A percentile compares a stretch with the other conserved stretches of the same genome.
phyloP scores from a whole-genome alignment of 1,140 invertebrate genomes.

The Octopus sinensis region DNA sequence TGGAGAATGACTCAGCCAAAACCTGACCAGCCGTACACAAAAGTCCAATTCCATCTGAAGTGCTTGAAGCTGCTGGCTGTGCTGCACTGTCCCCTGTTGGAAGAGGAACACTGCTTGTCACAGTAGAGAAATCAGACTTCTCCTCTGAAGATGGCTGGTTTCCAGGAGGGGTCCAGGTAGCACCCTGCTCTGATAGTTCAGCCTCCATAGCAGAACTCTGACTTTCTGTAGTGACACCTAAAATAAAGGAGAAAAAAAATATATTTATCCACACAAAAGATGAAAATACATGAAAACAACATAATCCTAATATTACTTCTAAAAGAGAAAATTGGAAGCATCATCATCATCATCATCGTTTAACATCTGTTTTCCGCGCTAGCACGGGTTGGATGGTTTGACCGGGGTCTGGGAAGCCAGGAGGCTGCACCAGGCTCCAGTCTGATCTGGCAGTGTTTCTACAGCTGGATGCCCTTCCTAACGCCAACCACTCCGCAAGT shows the following conservation, averaged over 20 bases:
- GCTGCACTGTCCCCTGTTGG: neutral
- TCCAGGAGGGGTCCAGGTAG: neutral
- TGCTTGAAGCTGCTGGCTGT: neutral
- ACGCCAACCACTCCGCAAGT: no score
- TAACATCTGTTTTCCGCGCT: no score
- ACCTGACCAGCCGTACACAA: constrained; percentile 15
- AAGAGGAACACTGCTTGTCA: neutral
- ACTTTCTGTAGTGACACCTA: neutral
- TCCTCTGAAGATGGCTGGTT: neutral
- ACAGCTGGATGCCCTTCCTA: no score
- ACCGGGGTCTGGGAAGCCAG: no score
- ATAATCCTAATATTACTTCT: no score
- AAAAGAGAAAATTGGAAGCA: no score
- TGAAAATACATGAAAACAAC: no score
- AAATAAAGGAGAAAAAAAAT: neutral
- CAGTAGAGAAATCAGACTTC: neutral
- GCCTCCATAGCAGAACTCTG: neutral
- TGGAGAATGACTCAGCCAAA: constrained; percentile 22
- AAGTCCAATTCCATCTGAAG: neutral
- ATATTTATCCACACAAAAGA: no score
- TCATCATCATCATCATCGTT: no score
- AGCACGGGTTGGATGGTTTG: no score
- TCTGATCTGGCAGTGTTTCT: no score
- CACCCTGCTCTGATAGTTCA: neutral
- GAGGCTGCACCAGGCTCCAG: no score